Evolutionary conservation across 1,140 invertebrate genomes (phyloP).

Genomic region (Heliconius congener): DNA sequence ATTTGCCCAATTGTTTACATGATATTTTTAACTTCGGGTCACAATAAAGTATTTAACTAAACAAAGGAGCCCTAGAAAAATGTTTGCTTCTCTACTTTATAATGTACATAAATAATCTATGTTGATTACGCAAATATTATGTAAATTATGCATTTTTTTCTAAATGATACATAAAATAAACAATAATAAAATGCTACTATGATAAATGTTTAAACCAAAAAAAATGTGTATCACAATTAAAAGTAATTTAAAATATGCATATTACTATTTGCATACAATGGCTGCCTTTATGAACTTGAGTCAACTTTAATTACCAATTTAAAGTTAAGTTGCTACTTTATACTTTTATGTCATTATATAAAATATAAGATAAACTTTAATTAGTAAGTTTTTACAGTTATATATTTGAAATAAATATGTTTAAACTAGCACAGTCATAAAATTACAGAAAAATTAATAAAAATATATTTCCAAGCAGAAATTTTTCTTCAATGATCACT

Average conservation of each 20-base stretch:
- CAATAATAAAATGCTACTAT: background rate
- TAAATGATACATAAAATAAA: background rate
- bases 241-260: background rate
- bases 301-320: conserved; percentile 33
- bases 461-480: background rate
- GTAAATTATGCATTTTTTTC: too few species aligned
- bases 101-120: too few species aligned
- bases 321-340: conserved; percentile 20
- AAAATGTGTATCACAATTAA: conserved; percentile 4
- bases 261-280: conserved; percentile 29
- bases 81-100: too few species aligned
- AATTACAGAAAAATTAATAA: background rate
- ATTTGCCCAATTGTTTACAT: too few species aligned
- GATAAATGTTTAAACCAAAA: background rate
- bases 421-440: background rate
- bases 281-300: background rate
- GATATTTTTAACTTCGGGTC: too few species aligned
- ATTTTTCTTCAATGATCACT: background rate
- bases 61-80: too few species aligned
- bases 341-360: background rate
- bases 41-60: too few species aligned
- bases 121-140: too few species aligned
- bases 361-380: background rate
- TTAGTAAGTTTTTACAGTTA: background rate
- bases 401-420: background rate